Base-by-base conservation (phyloP, 2,888 invertebrate species). In the Volucella zonaria region DNA sequence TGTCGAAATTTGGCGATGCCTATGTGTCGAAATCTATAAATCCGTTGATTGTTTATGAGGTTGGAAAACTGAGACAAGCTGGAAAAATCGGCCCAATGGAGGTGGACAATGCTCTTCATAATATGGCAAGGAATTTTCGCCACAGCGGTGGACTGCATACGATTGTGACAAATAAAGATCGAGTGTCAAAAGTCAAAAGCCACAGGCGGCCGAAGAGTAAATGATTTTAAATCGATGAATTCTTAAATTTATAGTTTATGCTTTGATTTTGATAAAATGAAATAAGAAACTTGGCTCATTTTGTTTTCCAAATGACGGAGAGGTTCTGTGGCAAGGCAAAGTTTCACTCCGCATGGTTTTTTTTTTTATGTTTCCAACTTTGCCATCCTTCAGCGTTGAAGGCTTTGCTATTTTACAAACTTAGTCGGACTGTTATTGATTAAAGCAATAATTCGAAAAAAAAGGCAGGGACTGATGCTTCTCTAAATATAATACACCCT, bases 81-180 rank as follows among this genome's bases (percentile, higher is more conserved):
- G 91, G 90, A 14, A 88, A 89, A 8, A 88, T 90, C 87, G 89
- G 90, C 8, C 1, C 40, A 1, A 23, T 51, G 10, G 43, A 45
- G 15, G 18, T 15, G 9, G 49, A 42, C 10, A 71, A 68, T 1
- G 14, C 8, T 10, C 12, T 79, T 12, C 51, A 45, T 8, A 47
- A 68, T 10, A 42, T 66, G 59, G 62, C 71, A 4, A 52, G 12
- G 4, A 70, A 67, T 14, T 45, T 68, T 2, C 95, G 96, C 0
- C 96, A 96, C 90, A 96, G 95, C 87, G 96, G 96, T 38, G 96
- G 96, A 1, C 94, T 95, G 77, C 96, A 96, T 90, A 96, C 96
- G 1, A 92, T 93, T 11, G 95, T 95, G 15, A 95, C 95, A 0
- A 94, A 95, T 0, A 94, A 94, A 80, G 96, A 96, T 89, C 93